Percentiles rank a stretch among this genome's conserved stretches.
Conservation (phyloP, 2,797 vertebrate genomes). For the Peromyscus attwateri region DNA sequence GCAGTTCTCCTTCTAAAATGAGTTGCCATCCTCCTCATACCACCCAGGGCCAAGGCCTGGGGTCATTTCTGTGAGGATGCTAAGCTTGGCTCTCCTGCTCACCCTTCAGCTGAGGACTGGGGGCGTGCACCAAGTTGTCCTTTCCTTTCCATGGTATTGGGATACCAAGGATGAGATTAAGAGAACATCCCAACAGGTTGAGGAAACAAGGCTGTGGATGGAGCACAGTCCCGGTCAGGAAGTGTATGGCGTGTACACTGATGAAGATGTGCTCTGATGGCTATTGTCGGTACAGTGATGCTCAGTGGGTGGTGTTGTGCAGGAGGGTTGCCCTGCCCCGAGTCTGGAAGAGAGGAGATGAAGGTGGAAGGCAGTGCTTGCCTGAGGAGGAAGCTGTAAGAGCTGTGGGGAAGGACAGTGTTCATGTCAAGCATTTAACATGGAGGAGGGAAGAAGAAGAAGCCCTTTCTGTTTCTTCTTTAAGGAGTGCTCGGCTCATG, state of each 20-base stretch:
- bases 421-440: neutral
- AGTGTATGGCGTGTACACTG: accelerated
- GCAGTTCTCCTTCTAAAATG: neutral
- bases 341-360: neutral
- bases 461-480: neutral
- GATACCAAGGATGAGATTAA: neutral
- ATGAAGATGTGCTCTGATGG: accelerated
- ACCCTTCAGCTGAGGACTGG: neutral
- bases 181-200: neutral
- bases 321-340: neutral
- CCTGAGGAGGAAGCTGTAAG: neutral
- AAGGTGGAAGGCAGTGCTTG: neutral
- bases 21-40: neutral
- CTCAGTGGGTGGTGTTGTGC: too few relatives aligned
- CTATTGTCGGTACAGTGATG: accelerated
- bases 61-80: neutral
- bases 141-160: neutral
- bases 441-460: neutral
- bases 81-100: neutral
- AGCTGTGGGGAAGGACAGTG: neutral
- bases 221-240: neutral
- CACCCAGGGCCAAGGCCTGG: neutral
- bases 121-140: neutral
- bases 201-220: neutral
- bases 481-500: neutral